These are phyloP conservation scores for Sebastes oblongus DNA, from an alignment of 2,797 vertebrate genomes.

Conservation along the genomic window DNA sequence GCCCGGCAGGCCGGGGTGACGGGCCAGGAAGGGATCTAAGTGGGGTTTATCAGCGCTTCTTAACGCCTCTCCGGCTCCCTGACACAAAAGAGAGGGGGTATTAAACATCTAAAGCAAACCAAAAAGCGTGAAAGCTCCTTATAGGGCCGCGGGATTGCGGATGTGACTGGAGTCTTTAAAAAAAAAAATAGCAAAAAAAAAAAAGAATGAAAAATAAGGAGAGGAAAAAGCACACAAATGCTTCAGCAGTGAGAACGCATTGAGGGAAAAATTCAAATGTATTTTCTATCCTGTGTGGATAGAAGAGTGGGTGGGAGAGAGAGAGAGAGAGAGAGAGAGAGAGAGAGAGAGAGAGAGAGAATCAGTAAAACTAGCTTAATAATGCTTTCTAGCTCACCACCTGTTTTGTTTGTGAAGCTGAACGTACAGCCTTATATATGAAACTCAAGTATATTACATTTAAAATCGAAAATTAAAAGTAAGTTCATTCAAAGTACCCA, in stretches of 20 bases:
- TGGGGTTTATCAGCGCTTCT: slow-evolving; percentile 99
- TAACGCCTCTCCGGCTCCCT: slow-evolving; percentile 98
- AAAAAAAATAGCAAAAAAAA: slow-evolving; percentile 68
- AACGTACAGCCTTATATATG: neutral
- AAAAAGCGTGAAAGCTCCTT: slow-evolving; percentile 99
- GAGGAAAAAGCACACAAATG: slow-evolving; percentile 50
- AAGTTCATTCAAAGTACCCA: neutral
- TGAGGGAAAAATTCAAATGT: slow-evolving; percentile 49
- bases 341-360: slow-evolving; percentile 4
- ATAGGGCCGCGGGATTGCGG: slow-evolving; percentile 95
- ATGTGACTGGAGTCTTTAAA: slow-evolving; percentile 99
- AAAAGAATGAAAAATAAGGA: slow-evolving; percentile 34
- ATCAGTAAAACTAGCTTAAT: slow-evolving; percentile 29
- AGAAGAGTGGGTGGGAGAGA: slow-evolving; percentile 32
- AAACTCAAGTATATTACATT: neutral
- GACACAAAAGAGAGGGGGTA: slow-evolving; percentile 99
- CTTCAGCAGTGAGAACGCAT: slow-evolving; percentile 51
- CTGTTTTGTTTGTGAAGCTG: slow-evolving; percentile 4
- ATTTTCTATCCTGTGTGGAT: slow-evolving; percentile 51
- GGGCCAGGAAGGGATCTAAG: slow-evolving; percentile 99
- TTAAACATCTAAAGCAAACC: slow-evolving; percentile 99
- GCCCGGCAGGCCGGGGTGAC: slow-evolving; percentile 97
- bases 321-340: slow-evolving; percentile 1
- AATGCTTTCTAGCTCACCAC: slow-evolving; percentile 24
- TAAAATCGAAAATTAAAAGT: neutral